Evolutionary conservation across 2,113 vertebrate genomes (phyloP), one percentile per base, ranked within the genome.

Genomic region (Anguilla rostrata): DNA sequence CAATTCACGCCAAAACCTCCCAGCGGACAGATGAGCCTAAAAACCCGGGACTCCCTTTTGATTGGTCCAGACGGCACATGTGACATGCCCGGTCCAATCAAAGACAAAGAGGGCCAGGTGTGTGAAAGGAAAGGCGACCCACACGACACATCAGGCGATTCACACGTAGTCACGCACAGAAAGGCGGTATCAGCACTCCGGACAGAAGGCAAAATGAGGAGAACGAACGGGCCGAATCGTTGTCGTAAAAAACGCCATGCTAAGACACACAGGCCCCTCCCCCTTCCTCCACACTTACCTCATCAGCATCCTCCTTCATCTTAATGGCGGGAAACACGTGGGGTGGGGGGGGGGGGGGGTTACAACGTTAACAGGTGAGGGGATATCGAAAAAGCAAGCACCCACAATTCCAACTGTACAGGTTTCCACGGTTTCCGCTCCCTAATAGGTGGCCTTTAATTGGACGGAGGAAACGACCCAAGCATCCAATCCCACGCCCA

Each of bases 231-330:
- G 60, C 60, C 8, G 22, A 66, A 66, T 66, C 26, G 60, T 66
- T 66, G 1, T 15, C 3, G 53, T 56, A 56, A 26, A 26, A 66
- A 5, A 66, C 60, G 16, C n/a, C n/a, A 75, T 75, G 66, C 66
- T 75, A 1, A 34, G 66, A 75, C 66, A 63, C 60, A 63, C 60
- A 26, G 60, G 5, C 60, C 60, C 8, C 60, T 22, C 60, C 3
- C 60, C 5, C 60, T 22, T 2, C 60, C 60, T 66, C 60, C 20
- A 4, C 60, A 46, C 90, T 87, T 95, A 96, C 95, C 95, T 95
- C 87, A 90, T 95, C 93, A 84, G 91, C 90, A 93, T 96, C 95
- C 87, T 96, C 94, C 90, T 91, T 94, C 92, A 94, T 95, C 95
- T 96, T 95, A 83, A 93, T 90, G 92, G 71, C 93, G 84, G 90